Percentiles rank a stretch among this genome's conserved stretches.
Evolutionary conservation across 2,888 invertebrate genomes (phyloP).

Genomic region (Abrostola tripartita): DNA sequence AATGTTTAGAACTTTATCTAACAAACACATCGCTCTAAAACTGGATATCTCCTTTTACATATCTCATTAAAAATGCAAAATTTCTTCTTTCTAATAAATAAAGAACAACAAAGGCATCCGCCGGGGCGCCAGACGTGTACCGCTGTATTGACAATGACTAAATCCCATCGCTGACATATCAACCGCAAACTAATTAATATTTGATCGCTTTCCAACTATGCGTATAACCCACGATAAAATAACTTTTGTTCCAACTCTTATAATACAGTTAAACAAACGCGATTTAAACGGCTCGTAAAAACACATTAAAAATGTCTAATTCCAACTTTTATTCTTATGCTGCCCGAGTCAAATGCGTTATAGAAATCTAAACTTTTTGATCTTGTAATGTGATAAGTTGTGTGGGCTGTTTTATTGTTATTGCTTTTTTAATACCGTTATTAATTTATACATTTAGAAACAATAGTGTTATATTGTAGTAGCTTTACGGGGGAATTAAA

Average conservation of each 20-base stretch:
- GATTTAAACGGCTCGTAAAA: slow-evolving; percentile 70
- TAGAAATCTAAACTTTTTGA: slow-evolving; percentile 62
- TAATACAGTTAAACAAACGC: slow-evolving; percentile 66
- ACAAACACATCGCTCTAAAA: slow-evolving; percentile 32
- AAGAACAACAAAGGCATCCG: slow-evolving; percentile 24
- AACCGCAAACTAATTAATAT: slow-evolving; percentile 38
- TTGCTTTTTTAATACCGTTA: slow-evolving; percentile 54
- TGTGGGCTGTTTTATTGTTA: slow-evolving; percentile 51
- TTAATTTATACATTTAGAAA: slow-evolving; percentile 51
- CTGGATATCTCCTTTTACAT: slow-evolving; percentile 23
- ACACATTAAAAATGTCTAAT: slow-evolving; percentile 65
- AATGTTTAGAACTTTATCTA: slow-evolving; percentile 29
- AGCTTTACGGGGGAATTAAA: slow-evolving; percentile 39
- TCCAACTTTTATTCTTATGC: slow-evolving; percentile 67
- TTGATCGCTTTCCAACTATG: slow-evolving; percentile 38
- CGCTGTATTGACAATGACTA: slow-evolving; percentile 12
- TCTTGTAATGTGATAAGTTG: slow-evolving; percentile 60
- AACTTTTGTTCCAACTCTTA: slow-evolving; percentile 60
- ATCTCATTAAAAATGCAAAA: slow-evolving; percentile 44
- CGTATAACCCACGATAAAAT: slow-evolving; percentile 47
- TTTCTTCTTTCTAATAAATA: slow-evolving; percentile 23
- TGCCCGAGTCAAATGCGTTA: slow-evolving; percentile 41
- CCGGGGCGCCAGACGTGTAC: slow-evolving; percentile 5
- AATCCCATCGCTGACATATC: slow-evolving; percentile 24
- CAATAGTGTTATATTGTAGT: slow-evolving; percentile 47